Conservation (phyloP, 2,113 vertebrate species). For the Syngnathoides biaculeatus region DNA sequence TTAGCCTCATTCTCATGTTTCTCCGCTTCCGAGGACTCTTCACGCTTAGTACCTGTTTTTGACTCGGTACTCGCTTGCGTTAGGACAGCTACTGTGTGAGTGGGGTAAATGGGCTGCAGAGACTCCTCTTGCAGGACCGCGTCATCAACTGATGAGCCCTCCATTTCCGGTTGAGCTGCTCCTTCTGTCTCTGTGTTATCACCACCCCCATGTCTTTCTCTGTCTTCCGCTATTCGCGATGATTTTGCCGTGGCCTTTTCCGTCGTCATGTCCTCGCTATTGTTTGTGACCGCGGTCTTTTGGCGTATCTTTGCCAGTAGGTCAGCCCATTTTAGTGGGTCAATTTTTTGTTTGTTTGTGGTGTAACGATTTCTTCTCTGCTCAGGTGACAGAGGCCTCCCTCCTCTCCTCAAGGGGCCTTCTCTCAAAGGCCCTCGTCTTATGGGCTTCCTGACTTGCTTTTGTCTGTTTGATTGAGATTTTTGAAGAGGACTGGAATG, state of each 20-base stretch:
- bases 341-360: conserved; percentile 81
- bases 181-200: conserved; percentile 10
- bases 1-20: conserved; percentile 18
- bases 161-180: conserved; percentile 28
- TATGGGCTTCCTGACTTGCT: conserved; percentile 25
- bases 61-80: conserved; percentile 15
- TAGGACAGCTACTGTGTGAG: conserved; percentile 17
- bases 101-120: conserved; percentile 31
- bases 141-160: conserved; percentile 77
- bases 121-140: conserved; percentile 58
- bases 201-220: conserved; percentile 6
- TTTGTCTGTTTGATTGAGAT: conserved; percentile 22
- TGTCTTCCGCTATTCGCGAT: background rate
- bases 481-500: conserved; percentile 8
- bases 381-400: conserved; percentile 40
- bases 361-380: conserved; percentile 75
- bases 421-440: conserved; percentile 41
- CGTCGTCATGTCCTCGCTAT: conserved; percentile 33
- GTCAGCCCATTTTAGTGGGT: conserved; percentile 86
- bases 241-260: conserved; percentile 21
- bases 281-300: conserved; percentile 62
- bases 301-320: conserved; percentile 87
- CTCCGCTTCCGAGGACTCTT: conserved; percentile 23
- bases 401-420: conserved; percentile 31
- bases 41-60: conserved; percentile 21